Evolutionary conservation across 1,140 invertebrate genomes (phyloP), one percentile per base, ranked within the genome.

Genomic region (Zaprionus camerounensis): DNA sequence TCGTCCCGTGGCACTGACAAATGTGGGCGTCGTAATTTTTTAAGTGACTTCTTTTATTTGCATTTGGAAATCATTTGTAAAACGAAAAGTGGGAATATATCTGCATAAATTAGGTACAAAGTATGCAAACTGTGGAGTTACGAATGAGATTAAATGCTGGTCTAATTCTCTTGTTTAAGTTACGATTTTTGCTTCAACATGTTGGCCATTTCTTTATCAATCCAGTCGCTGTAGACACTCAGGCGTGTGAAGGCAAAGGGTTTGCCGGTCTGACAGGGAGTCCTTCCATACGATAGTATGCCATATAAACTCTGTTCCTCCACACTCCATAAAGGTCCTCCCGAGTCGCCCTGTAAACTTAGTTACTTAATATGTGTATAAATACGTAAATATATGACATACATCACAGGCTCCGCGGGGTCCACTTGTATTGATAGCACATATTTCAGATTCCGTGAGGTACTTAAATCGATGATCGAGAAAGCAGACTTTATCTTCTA

Each of bases 1-100:
- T n/a, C 56, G 46, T 83, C 56, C 76, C 62, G 26, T 46, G 72
- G 67, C 59, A 46, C 26, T 55, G 63, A 73, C 71, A 77, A 83
- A 67, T 73, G 79, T 73, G 65, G 78, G 79, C 34, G 68, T 62
- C 64, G 82, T 79, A 73, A 86, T 86, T 86, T 85, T 86, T 87
- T 86, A 86, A 86, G 82, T 86, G 82, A 87, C 82, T 82, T 82
- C 71, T 71, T 82, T 82, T 85, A 86, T 85, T 85, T 85, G 80
- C 82, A 85, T 85, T 86, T 87, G 64, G 63, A 82, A 82, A 81
- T n/a, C 68, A 59, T 69, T 81, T 75, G 49, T 17, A 67, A 64
- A 80, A 46, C 44, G 65, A 38, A 82, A 76, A 46, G 58, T 80
- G 82, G 82, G 79, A 87, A 36, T 82, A 68, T 65, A 31, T 62